Conservation (phyloP, 2,113 vertebrate genomes). For the Alaudala cheleensis region DNA sequence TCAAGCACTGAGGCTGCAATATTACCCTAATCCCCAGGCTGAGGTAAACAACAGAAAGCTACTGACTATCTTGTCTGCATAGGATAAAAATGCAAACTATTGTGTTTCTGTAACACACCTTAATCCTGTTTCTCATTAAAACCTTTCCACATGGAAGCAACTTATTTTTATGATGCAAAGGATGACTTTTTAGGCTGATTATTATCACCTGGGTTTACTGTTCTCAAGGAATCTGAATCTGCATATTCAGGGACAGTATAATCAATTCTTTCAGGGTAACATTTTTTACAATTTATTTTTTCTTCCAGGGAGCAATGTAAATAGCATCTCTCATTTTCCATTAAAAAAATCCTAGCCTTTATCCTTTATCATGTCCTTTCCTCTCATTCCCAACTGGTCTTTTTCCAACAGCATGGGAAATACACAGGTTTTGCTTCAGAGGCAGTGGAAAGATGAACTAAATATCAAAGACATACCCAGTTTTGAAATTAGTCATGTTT, state of each 20-base stretch:
- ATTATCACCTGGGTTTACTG: neutral
- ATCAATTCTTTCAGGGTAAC: neutral
- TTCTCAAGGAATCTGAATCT: neutral
- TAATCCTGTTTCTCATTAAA: neutral
- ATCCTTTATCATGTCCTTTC: neutral
- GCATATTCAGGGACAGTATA: neutral
- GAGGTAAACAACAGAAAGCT: neutral
- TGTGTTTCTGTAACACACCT: neutral
- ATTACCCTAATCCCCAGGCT: fast-evolving
- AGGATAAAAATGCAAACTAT: neutral
- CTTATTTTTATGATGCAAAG: neutral
- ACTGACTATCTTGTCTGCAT: neutral
- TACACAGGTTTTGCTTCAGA: neutral
- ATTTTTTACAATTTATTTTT: neutral
- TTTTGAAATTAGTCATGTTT: neutral
- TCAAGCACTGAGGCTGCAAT: neutral
- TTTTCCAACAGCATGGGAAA: neutral
- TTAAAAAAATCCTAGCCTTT: neutral
- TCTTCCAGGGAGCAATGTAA: neutral
- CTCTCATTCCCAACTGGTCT: neutral
- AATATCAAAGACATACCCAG: neutral
- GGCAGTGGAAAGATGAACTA: neutral
- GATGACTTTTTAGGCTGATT: neutral
- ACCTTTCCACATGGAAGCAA: neutral
- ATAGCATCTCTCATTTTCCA: neutral